A percentile compares a stretch with the other conserved stretches of the same genome.
phyloP scores from a whole-genome alignment of 2,888 invertebrate species.

The Acheta domesticus region DNA sequence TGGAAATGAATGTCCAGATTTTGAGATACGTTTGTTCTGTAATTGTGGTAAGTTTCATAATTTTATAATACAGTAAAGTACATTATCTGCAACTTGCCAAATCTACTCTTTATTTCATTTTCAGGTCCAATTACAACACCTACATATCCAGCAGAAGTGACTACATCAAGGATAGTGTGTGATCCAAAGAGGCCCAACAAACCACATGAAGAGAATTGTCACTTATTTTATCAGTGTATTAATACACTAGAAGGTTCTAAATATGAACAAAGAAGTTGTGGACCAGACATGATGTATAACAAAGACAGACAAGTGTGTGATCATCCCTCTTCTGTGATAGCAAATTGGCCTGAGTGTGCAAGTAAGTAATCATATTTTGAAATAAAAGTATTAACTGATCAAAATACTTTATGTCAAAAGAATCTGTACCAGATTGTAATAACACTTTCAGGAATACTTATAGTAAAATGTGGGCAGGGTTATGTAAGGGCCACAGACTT shows the following conservation, averaged over 20 bases:
- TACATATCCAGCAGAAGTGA: background rate
- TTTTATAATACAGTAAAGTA: background rate
- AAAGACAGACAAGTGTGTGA: background rate
- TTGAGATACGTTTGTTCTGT: slow-evolving; percentile 71
- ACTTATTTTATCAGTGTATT: background rate
- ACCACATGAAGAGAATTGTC: background rate
- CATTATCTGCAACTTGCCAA: background rate
- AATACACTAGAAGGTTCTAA: background rate
- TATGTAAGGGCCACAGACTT: too few relatives aligned
- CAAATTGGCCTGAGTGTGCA: background rate
- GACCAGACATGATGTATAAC: background rate
- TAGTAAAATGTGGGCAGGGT: too few relatives aligned
- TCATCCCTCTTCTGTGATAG: background rate
- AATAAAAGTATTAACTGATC: background rate
- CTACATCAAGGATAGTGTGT: background rate
- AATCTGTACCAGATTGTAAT: too few relatives aligned
- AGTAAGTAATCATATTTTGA: background rate
- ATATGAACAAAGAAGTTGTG: background rate
- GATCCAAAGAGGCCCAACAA: background rate
- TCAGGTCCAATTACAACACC: slow-evolving; percentile 23
- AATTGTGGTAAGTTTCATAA: slow-evolving; percentile 49
- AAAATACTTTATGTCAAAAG: too few relatives aligned
- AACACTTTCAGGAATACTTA: too few relatives aligned
- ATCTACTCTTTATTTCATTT: background rate
- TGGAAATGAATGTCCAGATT: slow-evolving; percentile 66